These are phyloP conservation scores for Drosophila repletoides DNA, from an alignment of 1,140 invertebrate species.

Conservation along the genomic window DNA sequence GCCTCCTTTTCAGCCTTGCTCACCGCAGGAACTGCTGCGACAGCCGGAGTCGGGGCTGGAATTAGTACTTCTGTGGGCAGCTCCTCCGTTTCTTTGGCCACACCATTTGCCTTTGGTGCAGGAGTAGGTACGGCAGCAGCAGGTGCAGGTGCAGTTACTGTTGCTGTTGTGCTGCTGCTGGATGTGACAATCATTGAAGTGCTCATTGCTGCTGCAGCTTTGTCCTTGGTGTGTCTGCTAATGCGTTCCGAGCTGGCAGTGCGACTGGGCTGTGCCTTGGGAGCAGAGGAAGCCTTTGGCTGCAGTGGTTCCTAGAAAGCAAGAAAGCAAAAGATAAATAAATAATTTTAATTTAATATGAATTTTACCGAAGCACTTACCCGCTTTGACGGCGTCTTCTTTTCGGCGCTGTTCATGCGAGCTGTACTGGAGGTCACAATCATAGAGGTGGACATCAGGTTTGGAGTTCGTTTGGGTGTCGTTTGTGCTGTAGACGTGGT, in stretches of 20 bases:
- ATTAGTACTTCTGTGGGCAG: slow-evolving; percentile 14
- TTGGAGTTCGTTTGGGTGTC: slow-evolving; percentile 80
- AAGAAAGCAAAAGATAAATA: not conserved
- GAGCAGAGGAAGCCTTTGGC: slow-evolving; percentile 71
- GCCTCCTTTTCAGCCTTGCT: slow-evolving; percentile 81
- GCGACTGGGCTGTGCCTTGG: slow-evolving; percentile 68
- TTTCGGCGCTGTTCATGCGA: slow-evolving; percentile 82
- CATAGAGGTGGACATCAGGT: slow-evolving; percentile 79
- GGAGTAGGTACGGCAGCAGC: not conserved
- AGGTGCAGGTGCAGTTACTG: slow-evolving; percentile 21
- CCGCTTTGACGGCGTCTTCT: slow-evolving; percentile 84
- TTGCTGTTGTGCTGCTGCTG: slow-evolving; percentile 34
- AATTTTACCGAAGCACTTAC: slow-evolving; percentile 76
- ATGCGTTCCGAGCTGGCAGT: slow-evolving; percentile 77
- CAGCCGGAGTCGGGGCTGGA: not conserved
- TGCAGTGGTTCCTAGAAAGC: slow-evolving; percentile 53
- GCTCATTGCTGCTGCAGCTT: slow-evolving; percentile 57
- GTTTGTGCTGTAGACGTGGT: slow-evolving; percentile 73
- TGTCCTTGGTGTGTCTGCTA: slow-evolving; percentile 65
- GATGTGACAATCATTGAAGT: slow-evolving; percentile 69
- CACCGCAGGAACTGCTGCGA: slow-evolving; percentile 28
- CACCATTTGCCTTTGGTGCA: slow-evolving; percentile 45
- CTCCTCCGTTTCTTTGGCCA: slow-evolving; percentile 41
- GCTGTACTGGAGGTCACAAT: slow-evolving; percentile 77
- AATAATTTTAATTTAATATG: not conserved